These are phyloP conservation scores for Homalodisca vitripennis DNA, from an alignment of 1,140 invertebrate species.

Conservation along the genomic window DNA sequence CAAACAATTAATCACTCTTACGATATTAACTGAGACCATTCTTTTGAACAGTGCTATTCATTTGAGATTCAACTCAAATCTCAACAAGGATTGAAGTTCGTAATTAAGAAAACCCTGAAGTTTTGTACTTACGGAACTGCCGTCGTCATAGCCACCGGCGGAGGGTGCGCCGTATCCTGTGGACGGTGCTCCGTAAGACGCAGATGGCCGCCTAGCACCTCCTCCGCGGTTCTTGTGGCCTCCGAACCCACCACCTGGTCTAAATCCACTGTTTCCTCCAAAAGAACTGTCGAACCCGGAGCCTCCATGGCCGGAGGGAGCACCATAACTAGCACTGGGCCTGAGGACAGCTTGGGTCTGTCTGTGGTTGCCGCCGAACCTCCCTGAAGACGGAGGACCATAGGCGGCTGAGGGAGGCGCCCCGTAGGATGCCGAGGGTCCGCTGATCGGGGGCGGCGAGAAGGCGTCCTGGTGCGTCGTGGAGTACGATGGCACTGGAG, in stretches of 20 bases:
- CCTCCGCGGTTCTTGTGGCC: background rate
- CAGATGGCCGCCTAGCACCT: background rate
- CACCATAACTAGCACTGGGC: conserved; percentile 15
- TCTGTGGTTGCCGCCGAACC: background rate
- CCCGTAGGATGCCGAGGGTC: conserved; percentile 5
- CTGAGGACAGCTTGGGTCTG: background rate
- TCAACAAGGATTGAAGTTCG: no score
- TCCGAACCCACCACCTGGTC: background rate
- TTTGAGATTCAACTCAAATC: no score
- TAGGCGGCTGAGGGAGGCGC: conserved; percentile 1
- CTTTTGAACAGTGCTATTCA: no score
- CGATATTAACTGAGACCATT: no score
- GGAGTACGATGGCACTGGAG: conserved; percentile 13
- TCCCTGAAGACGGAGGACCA: background rate
- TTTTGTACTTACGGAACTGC: background rate
- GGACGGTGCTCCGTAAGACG: conserved; percentile 1
- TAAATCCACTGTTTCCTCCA: background rate
- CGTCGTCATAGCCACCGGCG: background rate
- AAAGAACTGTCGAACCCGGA: background rate
- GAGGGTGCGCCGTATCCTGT: conserved; percentile 26
- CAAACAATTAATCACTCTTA: no score
- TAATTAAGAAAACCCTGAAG: no score
- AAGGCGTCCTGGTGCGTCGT: conserved; percentile 24
- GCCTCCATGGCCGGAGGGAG: background rate
- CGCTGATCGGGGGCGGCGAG: conserved; percentile 15